These are phyloP conservation scores for Salticus scenicus DNA, from an alignment of 2,888 invertebrate species.

Conservation along the genomic window DNA sequence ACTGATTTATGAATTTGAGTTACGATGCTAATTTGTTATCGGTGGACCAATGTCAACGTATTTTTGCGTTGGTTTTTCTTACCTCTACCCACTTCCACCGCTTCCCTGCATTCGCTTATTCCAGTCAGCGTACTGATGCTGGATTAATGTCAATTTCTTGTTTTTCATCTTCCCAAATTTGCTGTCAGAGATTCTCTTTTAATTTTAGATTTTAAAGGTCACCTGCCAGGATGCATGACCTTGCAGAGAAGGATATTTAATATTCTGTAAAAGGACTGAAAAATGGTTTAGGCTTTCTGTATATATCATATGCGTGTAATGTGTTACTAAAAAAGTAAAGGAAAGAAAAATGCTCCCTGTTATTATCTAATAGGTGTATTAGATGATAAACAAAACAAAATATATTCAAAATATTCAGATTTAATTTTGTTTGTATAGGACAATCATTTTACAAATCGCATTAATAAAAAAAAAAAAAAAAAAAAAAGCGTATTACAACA, in stretches of 20 bases:
- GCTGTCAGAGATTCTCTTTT: background rate
- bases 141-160: background rate
- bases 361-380: too few relatives aligned
- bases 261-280: background rate
- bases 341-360: too few relatives aligned
- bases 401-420: too few relatives aligned
- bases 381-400: too few relatives aligned
- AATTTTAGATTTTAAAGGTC: conserved; percentile 9
- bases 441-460: too few relatives aligned
- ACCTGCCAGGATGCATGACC: background rate
- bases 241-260: background rate
- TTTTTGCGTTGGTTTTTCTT: conserved; percentile 19
- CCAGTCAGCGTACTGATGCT: too few relatives aligned
- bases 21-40: conserved; percentile 64
- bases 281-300: too few relatives aligned
- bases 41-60: conserved; percentile 32
- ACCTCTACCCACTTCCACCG: background rate
- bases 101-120: background rate
- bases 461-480: too few relatives aligned
- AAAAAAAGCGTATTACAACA: too few relatives aligned
- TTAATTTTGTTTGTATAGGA: too few relatives aligned
- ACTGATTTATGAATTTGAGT: conserved; percentile 60
- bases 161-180: background rate
- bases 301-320: too few relatives aligned
- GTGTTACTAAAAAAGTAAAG: too few relatives aligned